A percentile compares a stretch with the other conserved stretches of the same genome.
phyloP scores from a whole-genome alignment of 2,113 vertebrate species.

The Callaeas wilsoni region DNA sequence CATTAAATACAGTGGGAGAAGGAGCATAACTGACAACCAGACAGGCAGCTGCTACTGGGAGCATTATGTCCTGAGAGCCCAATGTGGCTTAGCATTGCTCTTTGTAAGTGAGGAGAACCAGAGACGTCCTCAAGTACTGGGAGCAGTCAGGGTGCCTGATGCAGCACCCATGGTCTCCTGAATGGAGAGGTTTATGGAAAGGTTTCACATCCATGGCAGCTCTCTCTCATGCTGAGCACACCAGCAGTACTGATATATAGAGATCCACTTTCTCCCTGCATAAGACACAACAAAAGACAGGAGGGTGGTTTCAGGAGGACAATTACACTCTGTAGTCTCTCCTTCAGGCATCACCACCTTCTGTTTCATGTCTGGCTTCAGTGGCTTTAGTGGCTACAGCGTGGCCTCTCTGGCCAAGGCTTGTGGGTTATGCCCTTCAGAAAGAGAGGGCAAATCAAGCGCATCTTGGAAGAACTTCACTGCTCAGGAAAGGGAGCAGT shows the following conservation, averaged over 20 bases:
- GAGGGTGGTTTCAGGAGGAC: background rate
- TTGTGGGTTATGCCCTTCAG: background rate
- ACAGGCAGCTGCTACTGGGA: background rate
- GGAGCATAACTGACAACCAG: background rate
- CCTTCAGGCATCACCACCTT: background rate
- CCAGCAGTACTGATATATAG: background rate
- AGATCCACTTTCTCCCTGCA: background rate
- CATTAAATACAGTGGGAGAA: background rate
- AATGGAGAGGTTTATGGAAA: background rate
- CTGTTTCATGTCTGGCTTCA: background rate
- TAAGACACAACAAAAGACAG: background rate
- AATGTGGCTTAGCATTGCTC: background rate
- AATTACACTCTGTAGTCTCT: background rate
- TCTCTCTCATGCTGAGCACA: background rate
- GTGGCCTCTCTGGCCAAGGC: fast-evolving
- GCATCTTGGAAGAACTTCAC: background rate
- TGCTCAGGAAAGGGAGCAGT: background rate
- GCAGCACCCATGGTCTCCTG: background rate
- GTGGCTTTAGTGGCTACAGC: background rate
- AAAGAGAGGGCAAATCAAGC: background rate
- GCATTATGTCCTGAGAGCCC: background rate
- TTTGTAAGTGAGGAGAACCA: background rate
- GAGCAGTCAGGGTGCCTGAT: background rate
- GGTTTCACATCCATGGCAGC: background rate
- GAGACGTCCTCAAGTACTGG: background rate